A percentile compares a stretch with the other conserved stretches of the same genome.
Evolutionary conservation across 2,797 vertebrate genomes (phyloP).

Genomic region (Melanotaenia maccullochi): DNA sequence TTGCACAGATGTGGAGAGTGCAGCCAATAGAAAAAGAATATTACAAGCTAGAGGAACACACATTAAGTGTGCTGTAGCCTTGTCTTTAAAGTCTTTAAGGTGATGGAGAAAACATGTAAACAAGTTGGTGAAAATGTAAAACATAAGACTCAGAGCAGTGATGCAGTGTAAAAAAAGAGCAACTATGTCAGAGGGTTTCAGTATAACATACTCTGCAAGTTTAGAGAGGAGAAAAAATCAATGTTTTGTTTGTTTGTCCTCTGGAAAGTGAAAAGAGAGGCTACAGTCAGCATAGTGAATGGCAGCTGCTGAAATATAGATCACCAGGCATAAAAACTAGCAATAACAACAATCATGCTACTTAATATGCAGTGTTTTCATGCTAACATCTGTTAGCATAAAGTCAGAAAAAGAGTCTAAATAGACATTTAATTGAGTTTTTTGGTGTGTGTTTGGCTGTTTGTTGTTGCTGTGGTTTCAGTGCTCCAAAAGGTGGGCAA

Average conservation of each 20-base stretch:
- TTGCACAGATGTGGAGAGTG: constrained; percentile 7
- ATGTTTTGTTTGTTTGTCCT: not conserved
- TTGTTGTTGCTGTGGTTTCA: constrained; percentile 7
- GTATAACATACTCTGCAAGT: not conserved
- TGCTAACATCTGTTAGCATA: not conserved
- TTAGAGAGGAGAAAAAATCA: constrained; percentile 27
- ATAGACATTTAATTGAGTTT: not conserved
- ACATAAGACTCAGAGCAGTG: not conserved
- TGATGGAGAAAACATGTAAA: constrained; percentile 29
- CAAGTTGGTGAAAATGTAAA: constrained; percentile 19
- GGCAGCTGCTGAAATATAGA: not conserved
- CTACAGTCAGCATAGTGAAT: not conserved
- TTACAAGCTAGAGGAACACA: constrained; percentile 13
- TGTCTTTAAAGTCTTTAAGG: not conserved
- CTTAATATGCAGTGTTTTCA: not conserved
- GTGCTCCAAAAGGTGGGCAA: constrained; percentile 1
- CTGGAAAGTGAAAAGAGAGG: constrained; percentile 8
- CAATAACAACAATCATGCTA: not conserved
- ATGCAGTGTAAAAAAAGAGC: constrained; percentile 8
- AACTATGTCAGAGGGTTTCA: not conserved
- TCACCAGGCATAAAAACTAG: not conserved
- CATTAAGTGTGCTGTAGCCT: constrained; percentile 1
- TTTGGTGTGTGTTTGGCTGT: not conserved
- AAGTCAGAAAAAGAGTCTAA: not conserved
- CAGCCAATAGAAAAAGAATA: not conserved